Evolutionary conservation across 2,888 invertebrate species (phyloP).

Genomic region (Eupithecia vulgata): DNA sequence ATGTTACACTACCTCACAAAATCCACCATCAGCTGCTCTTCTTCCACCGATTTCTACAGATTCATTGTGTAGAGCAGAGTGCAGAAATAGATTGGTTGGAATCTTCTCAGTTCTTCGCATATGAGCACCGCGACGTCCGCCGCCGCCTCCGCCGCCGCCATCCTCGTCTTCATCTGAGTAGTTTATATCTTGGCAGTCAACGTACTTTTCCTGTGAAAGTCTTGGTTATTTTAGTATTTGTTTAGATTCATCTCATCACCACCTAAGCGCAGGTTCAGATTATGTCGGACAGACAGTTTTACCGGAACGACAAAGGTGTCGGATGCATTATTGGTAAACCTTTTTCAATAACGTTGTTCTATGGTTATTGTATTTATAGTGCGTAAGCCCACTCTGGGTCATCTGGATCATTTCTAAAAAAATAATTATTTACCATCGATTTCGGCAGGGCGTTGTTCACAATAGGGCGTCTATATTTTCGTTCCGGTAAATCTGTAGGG

Average conservation of each 20-base stretch:
- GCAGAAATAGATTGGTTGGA: slow-evolving; percentile 67
- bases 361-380: too few species aligned
- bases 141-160: background rate
- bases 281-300: background rate
- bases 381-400: too few species aligned
- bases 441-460: too few species aligned
- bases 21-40: slow-evolving; percentile 62
- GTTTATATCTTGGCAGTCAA: slow-evolving; percentile 73
- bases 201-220: slow-evolving; percentile 68
- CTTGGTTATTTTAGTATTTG: background rate
- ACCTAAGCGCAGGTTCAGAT: background rate
- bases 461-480: too few species aligned
- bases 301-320: background rate
- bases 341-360: too few species aligned
- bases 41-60: slow-evolving; percentile 28
- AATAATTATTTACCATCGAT: too few species aligned
- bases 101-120: slow-evolving; percentile 53
- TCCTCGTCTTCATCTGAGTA: slow-evolving; percentile 68
- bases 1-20: slow-evolving; percentile 66
- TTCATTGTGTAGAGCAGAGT: slow-evolving; percentile 67
- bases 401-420: too few species aligned
- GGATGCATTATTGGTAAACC: too few species aligned
- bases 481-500: too few species aligned
- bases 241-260: background rate
- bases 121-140: slow-evolving; percentile 51